A percentile compares a stretch with the other conserved stretches of the same genome.
These are phyloP conservation scores for Drosophila nasuta DNA, from an alignment of 1,140 invertebrate species.

Conservation along the genomic window DNA sequence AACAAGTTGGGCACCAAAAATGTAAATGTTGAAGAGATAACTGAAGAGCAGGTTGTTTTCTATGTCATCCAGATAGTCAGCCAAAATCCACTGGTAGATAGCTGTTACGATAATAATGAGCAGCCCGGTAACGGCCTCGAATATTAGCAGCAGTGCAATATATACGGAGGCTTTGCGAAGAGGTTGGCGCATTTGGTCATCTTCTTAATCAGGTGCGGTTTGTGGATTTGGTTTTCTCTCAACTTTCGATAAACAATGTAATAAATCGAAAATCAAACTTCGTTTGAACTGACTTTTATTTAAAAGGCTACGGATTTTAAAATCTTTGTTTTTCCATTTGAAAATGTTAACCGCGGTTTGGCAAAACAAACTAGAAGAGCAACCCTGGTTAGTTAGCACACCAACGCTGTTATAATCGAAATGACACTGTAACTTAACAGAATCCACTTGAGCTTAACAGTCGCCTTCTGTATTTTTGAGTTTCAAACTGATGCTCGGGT, in stretches of 20 bases:
- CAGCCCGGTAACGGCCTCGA: conserved; percentile 65
- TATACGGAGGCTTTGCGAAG: conserved; percentile 64
- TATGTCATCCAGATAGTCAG: conserved; percentile 54
- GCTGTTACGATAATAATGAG: conserved; percentile 62
- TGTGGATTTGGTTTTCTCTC: conserved; percentile 7
- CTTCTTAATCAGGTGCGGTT: conserved; percentile 50
- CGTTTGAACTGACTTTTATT: conserved; percentile 27
- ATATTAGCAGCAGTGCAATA: conserved; percentile 62
- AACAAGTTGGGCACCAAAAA: conserved; percentile 62
- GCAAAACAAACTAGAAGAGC: neutral
- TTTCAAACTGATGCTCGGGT: too few species aligned
- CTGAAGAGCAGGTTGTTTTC: conserved; percentile 56
- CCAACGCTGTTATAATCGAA: conserved; percentile 31
- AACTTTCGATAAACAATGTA: neutral
- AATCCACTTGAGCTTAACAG: neutral
- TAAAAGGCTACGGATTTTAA: neutral
- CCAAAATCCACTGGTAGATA: conserved; percentile 63
- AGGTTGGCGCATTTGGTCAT: conserved; percentile 81
- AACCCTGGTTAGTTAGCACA: neutral
- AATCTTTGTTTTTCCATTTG: neutral
- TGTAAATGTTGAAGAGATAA: conserved; percentile 63
- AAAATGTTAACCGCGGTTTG: neutral
- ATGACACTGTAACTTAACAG: conserved; percentile 4
- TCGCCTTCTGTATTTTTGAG: too few species aligned
- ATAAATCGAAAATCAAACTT: conserved; percentile 27